Base-by-base conservation (phyloP, 2,797 vertebrate species). In the Pseudomugil gertrudae region DNA sequence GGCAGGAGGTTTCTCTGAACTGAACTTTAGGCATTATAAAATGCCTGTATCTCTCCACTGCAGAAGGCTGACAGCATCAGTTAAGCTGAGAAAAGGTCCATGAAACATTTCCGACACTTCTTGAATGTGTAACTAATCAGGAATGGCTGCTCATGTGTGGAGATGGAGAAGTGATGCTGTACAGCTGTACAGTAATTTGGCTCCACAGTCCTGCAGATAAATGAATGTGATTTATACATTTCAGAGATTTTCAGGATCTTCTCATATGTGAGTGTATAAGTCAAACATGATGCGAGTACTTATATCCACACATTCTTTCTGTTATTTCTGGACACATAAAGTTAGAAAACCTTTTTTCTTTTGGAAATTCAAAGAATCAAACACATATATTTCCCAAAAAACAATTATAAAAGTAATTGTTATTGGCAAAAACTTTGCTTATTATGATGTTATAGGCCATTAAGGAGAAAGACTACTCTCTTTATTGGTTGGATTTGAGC, bases 41-140 rank as follows among this genome's bases (percentile, higher is more conserved):
- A 69, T 45, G 63, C 72, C 45, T 85, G 83, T 78, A 81, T 79
- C 76, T 30, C 73, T 19, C 15, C 50, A 48, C 55, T 63, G 43
- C 51, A 50, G 78, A 83, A 62, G 60, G 65, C 70, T 62, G 77
- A 86, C 77, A 82, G 78, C 59, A 76, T 57, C 84, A 57, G 73
- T 74, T 32, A 71, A 82, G 79, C 66, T 27, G 47, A 82, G 83
- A 86, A 76, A 51, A 70, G 76, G 64, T 50, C 64, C 83, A 78
- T 86, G 79, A 92, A 92, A 86, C 89, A 90, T 92, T 88, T 90
- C 78, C 90, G 87, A 92, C 89, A 91, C 92, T 86, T 81, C 84
- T 88, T 66, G 52, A 89, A 90, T 89, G 89, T 90, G 90, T 92
- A 73, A 78, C 89, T 78, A 91, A 93, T 92, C 89, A 81, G 87